Evolutionary conservation across 2,113 vertebrate genomes (phyloP).

Genomic region (Platysternon megacephalum): DNA sequence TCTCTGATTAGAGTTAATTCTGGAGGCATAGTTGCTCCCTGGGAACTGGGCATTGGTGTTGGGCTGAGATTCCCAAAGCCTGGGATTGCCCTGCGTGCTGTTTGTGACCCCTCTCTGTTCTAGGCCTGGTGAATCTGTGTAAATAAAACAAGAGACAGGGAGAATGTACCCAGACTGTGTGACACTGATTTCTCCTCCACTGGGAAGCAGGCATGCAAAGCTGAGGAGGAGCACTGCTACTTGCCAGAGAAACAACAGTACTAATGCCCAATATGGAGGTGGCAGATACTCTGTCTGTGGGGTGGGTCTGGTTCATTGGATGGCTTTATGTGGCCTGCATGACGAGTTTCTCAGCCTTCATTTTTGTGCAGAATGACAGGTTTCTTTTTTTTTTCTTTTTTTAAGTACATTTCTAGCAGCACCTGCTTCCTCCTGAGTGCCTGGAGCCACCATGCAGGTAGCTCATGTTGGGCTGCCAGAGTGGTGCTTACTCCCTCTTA

Average conservation of each 20-base stretch:
- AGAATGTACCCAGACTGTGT: background rate
- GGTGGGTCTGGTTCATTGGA: background rate
- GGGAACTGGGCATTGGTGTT: background rate
- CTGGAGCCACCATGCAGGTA: slow-evolving; percentile 3
- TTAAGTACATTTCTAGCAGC: accelerated
- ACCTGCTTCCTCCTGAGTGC: background rate
- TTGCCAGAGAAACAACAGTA: background rate
- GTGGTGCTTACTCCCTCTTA: slow-evolving; percentile 46
- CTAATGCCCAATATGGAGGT: background rate
- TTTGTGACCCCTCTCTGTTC: background rate
- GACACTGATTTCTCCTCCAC: background rate
- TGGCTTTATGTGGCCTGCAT: background rate
- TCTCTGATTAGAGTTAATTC: background rate
- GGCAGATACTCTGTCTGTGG: background rate
- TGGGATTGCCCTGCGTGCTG: background rate
- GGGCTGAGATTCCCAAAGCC: background rate
- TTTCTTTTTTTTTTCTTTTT: background rate
- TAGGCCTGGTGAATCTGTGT: background rate
- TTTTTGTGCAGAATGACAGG: background rate
- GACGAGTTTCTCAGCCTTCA: background rate
- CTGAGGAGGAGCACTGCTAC: background rate
- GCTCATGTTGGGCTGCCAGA: background rate
- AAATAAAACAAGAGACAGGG: background rate
- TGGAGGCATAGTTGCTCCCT: background rate
- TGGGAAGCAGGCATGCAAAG: background rate